Evolutionary conservation across 2,888 invertebrate species (phyloP).

Genomic region (Rhogogaster chlorosoma): DNA sequence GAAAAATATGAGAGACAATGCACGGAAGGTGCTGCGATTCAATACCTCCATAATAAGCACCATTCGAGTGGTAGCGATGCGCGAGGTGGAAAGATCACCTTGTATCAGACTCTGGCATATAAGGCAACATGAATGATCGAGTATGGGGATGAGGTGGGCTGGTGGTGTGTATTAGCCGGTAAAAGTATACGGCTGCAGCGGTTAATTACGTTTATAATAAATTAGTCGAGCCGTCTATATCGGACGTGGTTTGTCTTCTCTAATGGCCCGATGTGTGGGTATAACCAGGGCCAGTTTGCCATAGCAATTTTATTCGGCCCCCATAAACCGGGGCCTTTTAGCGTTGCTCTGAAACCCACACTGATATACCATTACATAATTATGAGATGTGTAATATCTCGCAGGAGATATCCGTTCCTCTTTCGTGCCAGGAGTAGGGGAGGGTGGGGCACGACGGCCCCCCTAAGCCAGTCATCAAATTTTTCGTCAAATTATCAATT

Average conservation of each 20-base stretch:
- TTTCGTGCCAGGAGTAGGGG: not conserved
- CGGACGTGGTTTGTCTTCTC: not conserved
- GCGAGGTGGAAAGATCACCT: not conserved
- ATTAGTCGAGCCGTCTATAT: constrained; percentile 29
- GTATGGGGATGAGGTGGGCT: not conserved
- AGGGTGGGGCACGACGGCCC: too few species aligned
- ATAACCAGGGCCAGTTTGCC: constrained; percentile 23
- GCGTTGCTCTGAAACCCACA: not conserved
- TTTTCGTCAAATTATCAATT: too few species aligned
- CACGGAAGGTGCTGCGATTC: not conserved
- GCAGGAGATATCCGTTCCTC: not conserved
- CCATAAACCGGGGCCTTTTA: not conserved
- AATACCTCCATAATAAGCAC: not conserved
- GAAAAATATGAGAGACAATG: not conserved
- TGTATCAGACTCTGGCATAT: not conserved
- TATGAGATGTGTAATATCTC: not conserved
- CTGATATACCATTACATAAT: not conserved
- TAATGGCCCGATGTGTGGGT: not conserved
- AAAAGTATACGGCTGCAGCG: not conserved
- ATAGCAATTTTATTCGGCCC: constrained; percentile 5
- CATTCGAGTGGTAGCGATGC: not conserved
- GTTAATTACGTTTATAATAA: constrained; percentile 24
- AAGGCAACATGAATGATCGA: constrained; percentile 12
- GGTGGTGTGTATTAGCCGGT: not conserved
- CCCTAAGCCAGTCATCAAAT: too few species aligned